These are phyloP conservation scores for Hyles euphorbiae DNA, from an alignment of 1,140 invertebrate species.

Conservation along the genomic window DNA sequence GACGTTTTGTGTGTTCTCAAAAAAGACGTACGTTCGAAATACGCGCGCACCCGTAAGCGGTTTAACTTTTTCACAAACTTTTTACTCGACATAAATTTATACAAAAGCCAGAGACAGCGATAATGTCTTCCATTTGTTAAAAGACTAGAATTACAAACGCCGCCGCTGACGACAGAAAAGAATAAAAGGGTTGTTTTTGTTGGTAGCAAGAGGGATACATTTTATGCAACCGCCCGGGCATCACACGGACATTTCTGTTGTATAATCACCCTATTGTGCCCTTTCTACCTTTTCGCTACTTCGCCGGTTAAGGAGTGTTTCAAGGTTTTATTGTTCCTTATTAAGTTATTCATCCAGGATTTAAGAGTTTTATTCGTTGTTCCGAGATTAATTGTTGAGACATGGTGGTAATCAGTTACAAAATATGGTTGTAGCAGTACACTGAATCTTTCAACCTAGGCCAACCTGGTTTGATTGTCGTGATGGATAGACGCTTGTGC, in stretches of 20 bases:
- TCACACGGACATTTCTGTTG: conserved; percentile 31
- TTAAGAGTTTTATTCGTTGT: not conserved
- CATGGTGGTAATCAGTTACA: too few species aligned
- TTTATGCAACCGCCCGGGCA: conserved; percentile 36
- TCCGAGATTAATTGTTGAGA: too few species aligned
- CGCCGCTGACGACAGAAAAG: conserved; percentile 44
- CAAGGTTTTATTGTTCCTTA: too few species aligned
- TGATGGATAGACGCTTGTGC: too few species aligned
- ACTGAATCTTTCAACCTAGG: too few species aligned
- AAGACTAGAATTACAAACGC: conserved; percentile 49
- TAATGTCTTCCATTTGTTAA: conserved; percentile 66
- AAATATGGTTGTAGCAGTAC: too few species aligned
- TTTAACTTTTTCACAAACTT: conserved; percentile 58
- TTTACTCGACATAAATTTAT: conserved; percentile 58
- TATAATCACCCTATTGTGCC: conserved; percentile 37
- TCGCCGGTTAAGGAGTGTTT: too few species aligned
- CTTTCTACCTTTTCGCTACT: conserved; percentile 14
- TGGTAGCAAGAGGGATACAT: conserved; percentile 43
- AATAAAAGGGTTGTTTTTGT: conserved; percentile 53
- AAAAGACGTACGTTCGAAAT: conserved; percentile 20
- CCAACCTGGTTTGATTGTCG: too few species aligned
- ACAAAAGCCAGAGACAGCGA: conserved; percentile 54
- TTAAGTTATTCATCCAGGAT: conserved; percentile 11
- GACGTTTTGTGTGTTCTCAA: conserved; percentile 31
- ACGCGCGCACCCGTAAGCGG: conserved; percentile 32